Conservation (phyloP, 2,797 vertebrate species). For the Poliocrania exsul region DNA sequence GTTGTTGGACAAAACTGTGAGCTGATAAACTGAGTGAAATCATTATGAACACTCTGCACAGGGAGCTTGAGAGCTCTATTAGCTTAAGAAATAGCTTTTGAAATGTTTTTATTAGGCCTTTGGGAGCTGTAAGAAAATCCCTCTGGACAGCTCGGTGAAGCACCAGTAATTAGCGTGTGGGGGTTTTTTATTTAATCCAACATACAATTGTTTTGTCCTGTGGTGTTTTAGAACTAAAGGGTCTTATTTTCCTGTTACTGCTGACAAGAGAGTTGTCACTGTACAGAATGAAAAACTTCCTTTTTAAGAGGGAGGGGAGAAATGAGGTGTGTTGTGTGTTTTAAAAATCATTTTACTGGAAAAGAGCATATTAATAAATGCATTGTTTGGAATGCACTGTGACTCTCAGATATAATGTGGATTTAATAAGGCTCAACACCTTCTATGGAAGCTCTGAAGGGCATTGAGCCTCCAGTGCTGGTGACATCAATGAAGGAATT, state of each 20-base stretch:
- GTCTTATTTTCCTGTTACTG: neutral
- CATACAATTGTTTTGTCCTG: neutral
- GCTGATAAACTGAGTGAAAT: conserved; percentile 13
- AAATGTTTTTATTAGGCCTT: conserved; percentile 32
- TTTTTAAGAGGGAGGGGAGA: neutral
- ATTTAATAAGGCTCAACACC: neutral
- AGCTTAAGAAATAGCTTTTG: conserved; percentile 44
- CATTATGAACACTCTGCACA: neutral
- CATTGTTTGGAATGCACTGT: neutral
- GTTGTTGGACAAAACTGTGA: neutral
- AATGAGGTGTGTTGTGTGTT: neutral
- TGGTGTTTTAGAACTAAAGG: conserved; percentile 12
- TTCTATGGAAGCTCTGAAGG: neutral
- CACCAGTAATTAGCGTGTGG: conserved; percentile 9
- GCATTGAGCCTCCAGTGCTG: neutral
- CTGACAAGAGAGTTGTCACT: neutral
- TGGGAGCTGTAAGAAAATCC: conserved; percentile 21
- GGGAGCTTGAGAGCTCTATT: conserved; percentile 15
- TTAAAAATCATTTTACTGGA: neutral
- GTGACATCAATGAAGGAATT: fast-evolving
- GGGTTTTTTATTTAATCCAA: neutral
- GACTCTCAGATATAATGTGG: neutral
- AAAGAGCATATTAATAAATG: neutral
- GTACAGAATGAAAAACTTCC: neutral
- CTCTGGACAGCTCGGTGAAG: conserved; percentile 15